These are phyloP conservation scores for Metacarcinus magister DNA, from an alignment of 2,888 invertebrate species.

Conservation along the genomic window DNA sequence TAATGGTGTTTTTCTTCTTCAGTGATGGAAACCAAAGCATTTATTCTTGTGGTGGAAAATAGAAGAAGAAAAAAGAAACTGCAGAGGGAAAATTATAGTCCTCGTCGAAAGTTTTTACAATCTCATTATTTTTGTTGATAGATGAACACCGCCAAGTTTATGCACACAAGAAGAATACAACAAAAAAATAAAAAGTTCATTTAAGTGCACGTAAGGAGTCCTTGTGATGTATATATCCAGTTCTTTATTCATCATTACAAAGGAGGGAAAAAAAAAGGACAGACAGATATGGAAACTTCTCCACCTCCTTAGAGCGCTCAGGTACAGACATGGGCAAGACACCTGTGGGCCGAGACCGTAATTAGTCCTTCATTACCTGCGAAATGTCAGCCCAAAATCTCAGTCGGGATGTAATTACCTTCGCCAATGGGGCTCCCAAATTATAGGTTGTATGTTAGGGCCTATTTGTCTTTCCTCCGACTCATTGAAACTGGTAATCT, in stretches of 20 bases:
- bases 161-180: too few species aligned
- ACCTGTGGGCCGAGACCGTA: neutral
- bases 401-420: conserved; percentile 26
- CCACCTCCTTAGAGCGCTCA: neutral
- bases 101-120: neutral
- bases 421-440: neutral
- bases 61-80: neutral
- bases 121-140: neutral
- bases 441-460: conserved; percentile 41
- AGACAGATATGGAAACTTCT: neutral
- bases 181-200: too few species aligned
- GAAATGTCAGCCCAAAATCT: conserved; percentile 3
- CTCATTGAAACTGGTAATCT: conserved; percentile 61
- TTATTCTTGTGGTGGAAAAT: neutral
- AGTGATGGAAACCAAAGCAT: neutral
- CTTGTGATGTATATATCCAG: neutral
- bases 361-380: conserved; percentile 54
- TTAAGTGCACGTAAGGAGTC: neutral
- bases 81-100: neutral
- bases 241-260: neutral
- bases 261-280: neutral
- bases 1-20: neutral
- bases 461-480: conserved; percentile 43
- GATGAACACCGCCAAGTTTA: neutral
- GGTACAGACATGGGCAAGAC: neutral